Evolutionary conservation across 2,888 invertebrate species (phyloP).

Genomic region (Eutolmus rufibarbis): DNA sequence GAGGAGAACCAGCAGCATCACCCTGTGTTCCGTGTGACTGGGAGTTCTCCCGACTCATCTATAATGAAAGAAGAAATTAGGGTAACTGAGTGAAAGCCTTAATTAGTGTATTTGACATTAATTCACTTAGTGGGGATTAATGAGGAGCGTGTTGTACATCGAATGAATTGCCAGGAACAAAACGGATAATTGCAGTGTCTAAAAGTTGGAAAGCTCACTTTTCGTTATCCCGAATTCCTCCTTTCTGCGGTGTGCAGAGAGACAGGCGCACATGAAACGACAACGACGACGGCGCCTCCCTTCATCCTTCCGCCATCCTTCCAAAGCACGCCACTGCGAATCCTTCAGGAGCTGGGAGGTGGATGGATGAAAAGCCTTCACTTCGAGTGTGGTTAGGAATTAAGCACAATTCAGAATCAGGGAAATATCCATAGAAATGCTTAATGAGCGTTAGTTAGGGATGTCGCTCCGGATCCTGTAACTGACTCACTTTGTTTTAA

Average conservation of each 20-base stretch:
- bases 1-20: background rate
- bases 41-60: conserved; percentile 20
- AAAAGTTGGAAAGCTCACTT: conserved; percentile 33
- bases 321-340: background rate
- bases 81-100: conserved; percentile 52
- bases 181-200: conserved; percentile 36
- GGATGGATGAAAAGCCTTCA: background rate
- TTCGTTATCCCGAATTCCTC: conserved; percentile 30
- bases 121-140: conserved; percentile 53
- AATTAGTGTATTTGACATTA: conserved; percentile 53
- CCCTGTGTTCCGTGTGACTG: background rate
- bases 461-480: background rate
- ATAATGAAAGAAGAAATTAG: conserved; percentile 50
- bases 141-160: conserved; percentile 45
- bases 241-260: conserved; percentile 11
- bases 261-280: conserved; percentile 15
- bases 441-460: conserved; percentile 22
- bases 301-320: background rate
- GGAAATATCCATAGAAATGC: conserved; percentile 17
- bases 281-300: background rate
- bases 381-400: conserved; percentile 25
- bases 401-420: conserved; percentile 19
- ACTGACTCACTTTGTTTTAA: background rate
- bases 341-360: background rate
- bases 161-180: conserved; percentile 19